phyloP scores from a whole-genome alignment of 2,888 invertebrate species.

The Polydrusus cervinus region DNA sequence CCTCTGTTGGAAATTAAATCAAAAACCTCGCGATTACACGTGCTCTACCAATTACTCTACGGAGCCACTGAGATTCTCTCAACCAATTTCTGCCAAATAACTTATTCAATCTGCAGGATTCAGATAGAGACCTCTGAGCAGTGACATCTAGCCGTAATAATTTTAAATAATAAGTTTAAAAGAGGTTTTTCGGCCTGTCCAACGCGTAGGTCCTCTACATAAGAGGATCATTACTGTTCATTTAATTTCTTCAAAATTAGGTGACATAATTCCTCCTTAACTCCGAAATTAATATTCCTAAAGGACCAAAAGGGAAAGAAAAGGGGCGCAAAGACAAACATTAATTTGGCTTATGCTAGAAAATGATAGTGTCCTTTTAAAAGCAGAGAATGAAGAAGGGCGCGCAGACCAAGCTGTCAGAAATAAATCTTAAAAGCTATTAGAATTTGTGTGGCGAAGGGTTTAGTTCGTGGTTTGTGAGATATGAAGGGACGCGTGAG shows the following conservation, averaged over 20 bases:
- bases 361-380: slow-evolving; percentile 51
- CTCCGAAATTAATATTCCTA: slow-evolving; percentile 46
- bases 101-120: too few relatives aligned
- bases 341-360: slow-evolving; percentile 51
- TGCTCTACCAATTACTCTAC: too few relatives aligned
- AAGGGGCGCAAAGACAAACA: slow-evolving; percentile 50
- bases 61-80: too few relatives aligned
- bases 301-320: slow-evolving; percentile 34
- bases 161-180: too few relatives aligned
- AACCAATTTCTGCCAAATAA: too few relatives aligned
- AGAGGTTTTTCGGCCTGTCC: too few relatives aligned
- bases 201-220: not conserved
- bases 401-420: slow-evolving; percentile 45
- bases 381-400: slow-evolving; percentile 47
- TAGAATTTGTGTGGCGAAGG: slow-evolving; percentile 47
- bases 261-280: slow-evolving; percentile 27
- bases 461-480: slow-evolving; percentile 43
- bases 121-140: too few relatives aligned
- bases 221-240: not conserved
- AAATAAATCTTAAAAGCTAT: slow-evolving; percentile 54
- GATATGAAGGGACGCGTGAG: slow-evolving; percentile 26
- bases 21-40: too few relatives aligned
- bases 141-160: too few relatives aligned
- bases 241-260: slow-evolving; percentile 17
- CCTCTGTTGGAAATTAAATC: too few relatives aligned